Percentiles rank a stretch among this genome's conserved stretches.
phyloP scores from a whole-genome alignment of 2,797 vertebrate species.

The Propithecus deckenii region DNA sequence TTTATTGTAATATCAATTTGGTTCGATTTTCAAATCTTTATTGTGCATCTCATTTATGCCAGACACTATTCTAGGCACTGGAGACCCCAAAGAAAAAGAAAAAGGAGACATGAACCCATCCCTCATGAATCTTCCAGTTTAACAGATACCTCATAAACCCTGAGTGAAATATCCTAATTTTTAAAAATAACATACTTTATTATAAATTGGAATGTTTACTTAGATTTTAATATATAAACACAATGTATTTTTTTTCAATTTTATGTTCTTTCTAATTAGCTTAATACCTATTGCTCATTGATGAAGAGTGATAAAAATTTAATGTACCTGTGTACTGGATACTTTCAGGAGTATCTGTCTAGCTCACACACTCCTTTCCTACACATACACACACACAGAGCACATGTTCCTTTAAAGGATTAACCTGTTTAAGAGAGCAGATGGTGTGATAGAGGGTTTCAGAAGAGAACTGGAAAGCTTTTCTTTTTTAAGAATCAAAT shows the following conservation, averaged over 20 bases:
- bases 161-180: background rate
- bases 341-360: background rate
- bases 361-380: background rate
- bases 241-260: background rate
- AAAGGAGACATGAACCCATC: background rate
- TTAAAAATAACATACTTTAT: background rate
- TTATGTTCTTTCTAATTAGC: background rate
- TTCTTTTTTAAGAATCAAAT: background rate
- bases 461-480: background rate
- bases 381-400: fast-evolving
- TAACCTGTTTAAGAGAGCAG: background rate
- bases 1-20: background rate
- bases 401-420: background rate
- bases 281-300: background rate
- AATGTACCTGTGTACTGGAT: background rate
- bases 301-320: background rate
- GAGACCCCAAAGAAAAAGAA: background rate
- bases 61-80: background rate
- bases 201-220: background rate
- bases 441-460: background rate
- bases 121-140: background rate
- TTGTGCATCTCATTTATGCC: background rate
- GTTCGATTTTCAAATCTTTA: background rate
- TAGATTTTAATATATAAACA: constrained; percentile 20
- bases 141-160: background rate